A percentile compares a stretch with the other conserved stretches of the same genome.
Evolutionary conservation across 2,888 invertebrate species (phyloP).

Genomic region (Amblyjoppa fuscipennis): DNA sequence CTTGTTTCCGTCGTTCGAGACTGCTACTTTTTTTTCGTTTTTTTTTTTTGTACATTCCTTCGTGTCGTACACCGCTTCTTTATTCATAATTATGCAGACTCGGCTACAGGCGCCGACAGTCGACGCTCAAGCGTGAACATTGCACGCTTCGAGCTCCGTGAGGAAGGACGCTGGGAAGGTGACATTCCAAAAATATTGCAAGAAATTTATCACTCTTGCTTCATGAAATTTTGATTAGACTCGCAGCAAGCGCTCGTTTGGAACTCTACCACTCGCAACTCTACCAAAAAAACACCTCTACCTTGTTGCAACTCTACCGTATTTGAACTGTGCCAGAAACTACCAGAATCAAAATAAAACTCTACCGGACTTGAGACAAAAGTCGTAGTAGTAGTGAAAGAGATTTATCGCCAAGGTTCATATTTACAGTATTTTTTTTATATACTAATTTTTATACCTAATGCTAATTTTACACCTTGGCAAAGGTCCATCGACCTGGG

Average conservation of each 20-base stretch:
- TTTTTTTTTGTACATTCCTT: background rate
- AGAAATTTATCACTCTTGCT: background rate
- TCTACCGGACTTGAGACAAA: too few species aligned
- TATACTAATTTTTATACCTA: too few species aligned
- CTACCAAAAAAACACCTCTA: too few species aligned
- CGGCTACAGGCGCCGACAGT: background rate
- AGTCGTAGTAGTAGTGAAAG: too few species aligned
- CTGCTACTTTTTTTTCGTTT: background rate
- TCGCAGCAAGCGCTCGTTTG: background rate
- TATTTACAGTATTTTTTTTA: too few species aligned
- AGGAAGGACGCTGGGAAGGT: background rate
- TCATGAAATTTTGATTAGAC: background rate
- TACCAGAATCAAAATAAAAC: too few species aligned
- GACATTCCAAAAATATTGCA: background rate
- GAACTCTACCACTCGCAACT: too few species aligned
- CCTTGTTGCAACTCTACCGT: too few species aligned
- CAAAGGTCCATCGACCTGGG: too few species aligned
- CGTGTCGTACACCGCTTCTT: background rate
- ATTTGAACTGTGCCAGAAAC: too few species aligned
- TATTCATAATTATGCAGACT: background rate
- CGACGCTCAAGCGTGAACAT: background rate
- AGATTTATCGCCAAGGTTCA: too few species aligned
- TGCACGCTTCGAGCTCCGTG: background rate
- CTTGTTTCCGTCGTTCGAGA: background rate
- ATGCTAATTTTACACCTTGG: too few species aligned